Base-by-base conservation (phyloP, 2,797 vertebrate species). In the Coregonus ussuriensis region DNA sequence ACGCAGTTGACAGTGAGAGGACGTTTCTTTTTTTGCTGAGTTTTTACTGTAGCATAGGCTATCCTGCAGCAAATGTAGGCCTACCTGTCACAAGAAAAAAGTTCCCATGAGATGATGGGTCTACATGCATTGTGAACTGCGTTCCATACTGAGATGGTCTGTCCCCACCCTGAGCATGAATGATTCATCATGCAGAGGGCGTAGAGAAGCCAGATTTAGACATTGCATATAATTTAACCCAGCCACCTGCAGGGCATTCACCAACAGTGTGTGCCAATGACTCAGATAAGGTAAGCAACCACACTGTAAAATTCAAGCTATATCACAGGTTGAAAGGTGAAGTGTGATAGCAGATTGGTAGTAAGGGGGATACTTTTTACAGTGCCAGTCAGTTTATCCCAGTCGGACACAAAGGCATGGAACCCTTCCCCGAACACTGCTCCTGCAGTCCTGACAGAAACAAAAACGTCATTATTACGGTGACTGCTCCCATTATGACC, bases 311-410 rank as follows among this genome's bases (percentile, higher is more conserved):
- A 66, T 13, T 29, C 11, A 14, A 31, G 31, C 4, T 31, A 35
- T 25, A 9, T 37, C n/a, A 5, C 68, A 21, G 47, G 11, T 21
- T 14, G 69, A 14, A 47, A 6, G 29, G 16, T 52, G 15, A 1
- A 41, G 5, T 41, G 52, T 54, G 3, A 65, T 5, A 14, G 31
- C 18, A 47, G 37, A 59, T 29, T 37, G 14, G 13, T n/a, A 4
- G 25, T 47, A 47, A 25, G 21, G 70, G 41, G n/a, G n/a, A 25
- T 4, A 53, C 84, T 94, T 87, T 83, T 94, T 87, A 96, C 96
- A 78, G 96, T 95, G 72, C 95, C 95, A 0, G 95, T 96, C 66
- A 97, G 94, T 93, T 95, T 96, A 83, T 97, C 95, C 96, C 95
- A 96, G 91, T 97, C 96, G 0, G 96, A 96, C 6, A 96, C 91